Percentiles rank a stretch among this genome's conserved stretches.
These are phyloP conservation scores for Penaeus indicus DNA, from an alignment of 1,140 invertebrate genomes.

Conservation along the genomic window DNA sequence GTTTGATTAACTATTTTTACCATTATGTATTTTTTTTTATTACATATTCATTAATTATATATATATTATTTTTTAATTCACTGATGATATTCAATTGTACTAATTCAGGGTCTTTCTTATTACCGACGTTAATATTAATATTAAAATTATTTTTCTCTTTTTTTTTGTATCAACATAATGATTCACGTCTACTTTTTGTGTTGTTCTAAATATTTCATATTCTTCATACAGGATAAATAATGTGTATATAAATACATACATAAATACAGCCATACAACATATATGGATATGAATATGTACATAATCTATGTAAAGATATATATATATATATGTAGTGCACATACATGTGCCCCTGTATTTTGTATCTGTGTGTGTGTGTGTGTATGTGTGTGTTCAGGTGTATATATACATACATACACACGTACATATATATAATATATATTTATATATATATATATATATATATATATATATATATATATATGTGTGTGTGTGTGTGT, in stretches of 20 bases:
- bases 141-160: too few relatives aligned
- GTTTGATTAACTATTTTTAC: too few relatives aligned
- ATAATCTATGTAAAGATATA: neutral
- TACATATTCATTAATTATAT: too few relatives aligned
- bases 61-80: too few relatives aligned
- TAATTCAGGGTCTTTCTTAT: too few relatives aligned
- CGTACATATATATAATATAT: neutral
- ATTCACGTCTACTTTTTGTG: too few relatives aligned
- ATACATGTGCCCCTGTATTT: neutral
- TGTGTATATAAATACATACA: slow-evolving; percentile 39
- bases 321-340: neutral
- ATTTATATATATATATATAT: neutral
- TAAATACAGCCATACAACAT: slow-evolving; percentile 36
- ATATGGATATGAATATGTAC: slow-evolving; percentile 16
- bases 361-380: neutral
- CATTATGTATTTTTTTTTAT: too few relatives aligned
- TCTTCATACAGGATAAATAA: neutral
- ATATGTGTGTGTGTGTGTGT: neutral
- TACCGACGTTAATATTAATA: too few relatives aligned
- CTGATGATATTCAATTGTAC: too few relatives aligned
- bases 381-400: neutral
- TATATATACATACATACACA: neutral
- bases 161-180: too few relatives aligned
- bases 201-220: neutral
- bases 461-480: slow-evolving; percentile 29